Percentiles rank a stretch among this genome's conserved stretches.
Conservation (phyloP, 1,140 invertebrate genomes). For the Euwallacea similis region DNA sequence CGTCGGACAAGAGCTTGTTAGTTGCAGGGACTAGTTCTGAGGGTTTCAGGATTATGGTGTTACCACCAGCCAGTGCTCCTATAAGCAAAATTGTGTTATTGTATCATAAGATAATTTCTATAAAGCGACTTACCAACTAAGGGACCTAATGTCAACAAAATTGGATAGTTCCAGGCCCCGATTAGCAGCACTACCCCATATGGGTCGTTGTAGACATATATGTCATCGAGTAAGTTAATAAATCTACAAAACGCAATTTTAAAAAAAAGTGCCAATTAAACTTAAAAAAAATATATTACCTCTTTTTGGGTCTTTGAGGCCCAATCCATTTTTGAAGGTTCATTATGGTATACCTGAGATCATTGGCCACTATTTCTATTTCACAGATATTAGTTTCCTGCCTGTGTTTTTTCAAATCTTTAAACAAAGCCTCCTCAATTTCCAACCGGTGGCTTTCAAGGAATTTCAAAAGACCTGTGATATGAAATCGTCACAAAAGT, state of each 20-base stretch:
- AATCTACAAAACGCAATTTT: conserved; percentile 48
- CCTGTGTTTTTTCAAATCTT: conserved; percentile 79
- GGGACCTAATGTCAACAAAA: conserved; percentile 41
- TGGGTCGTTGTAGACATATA: conserved; percentile 77
- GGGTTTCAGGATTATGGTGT: conserved; percentile 91
- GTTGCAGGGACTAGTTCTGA: conserved; percentile 82
- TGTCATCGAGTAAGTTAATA: conserved; percentile 70
- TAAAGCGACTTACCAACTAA: conserved; percentile 36
- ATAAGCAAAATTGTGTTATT: conserved; percentile 1
- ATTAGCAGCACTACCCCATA: conserved; percentile 87
- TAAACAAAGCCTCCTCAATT: conserved; percentile 72
- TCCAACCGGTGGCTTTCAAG: conserved; percentile 77
- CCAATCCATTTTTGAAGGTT: conserved; percentile 71
- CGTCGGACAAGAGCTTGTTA: conserved; percentile 73
- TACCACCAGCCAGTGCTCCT: conserved; percentile 66
- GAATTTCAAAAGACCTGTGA: conserved; percentile 64
- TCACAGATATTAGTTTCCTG: conserved; percentile 71
- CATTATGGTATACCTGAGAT: conserved; percentile 65
- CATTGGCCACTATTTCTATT: conserved; percentile 69
- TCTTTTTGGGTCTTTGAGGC: conserved; percentile 68
- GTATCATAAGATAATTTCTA: neutral
- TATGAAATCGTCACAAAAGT: neutral
- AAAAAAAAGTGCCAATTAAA: too few species aligned
- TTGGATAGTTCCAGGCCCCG: conserved; percentile 57
- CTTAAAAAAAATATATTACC: conserved; percentile 4